Evolutionary conservation across 2,797 vertebrate species (phyloP).

Genomic region (Acrossocheilus wenchowensis): DNA sequence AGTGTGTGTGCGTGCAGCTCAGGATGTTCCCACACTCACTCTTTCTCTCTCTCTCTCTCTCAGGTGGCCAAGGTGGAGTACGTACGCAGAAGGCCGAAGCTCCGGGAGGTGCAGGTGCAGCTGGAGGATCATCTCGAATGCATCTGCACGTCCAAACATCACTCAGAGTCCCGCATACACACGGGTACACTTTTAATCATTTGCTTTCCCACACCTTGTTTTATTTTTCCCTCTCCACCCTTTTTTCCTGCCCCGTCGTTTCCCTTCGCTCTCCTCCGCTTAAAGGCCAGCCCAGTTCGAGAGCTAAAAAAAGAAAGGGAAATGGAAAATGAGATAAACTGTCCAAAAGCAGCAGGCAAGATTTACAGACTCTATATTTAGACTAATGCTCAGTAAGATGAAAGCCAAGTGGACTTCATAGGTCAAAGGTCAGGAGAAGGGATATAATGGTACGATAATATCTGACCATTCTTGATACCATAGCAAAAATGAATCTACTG

Average conservation of each 20-base stretch:
- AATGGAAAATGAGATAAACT: constrained; percentile 38
- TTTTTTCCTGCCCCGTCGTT: constrained; percentile 40
- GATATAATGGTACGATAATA: neutral
- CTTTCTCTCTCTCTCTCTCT: constrained; percentile 26
- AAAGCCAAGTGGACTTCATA: constrained; percentile 16
- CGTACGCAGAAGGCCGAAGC: constrained; percentile 89
- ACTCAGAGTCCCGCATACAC: constrained; percentile 83
- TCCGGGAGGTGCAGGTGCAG: constrained; percentile 94
- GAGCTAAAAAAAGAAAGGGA: constrained; percentile 47
- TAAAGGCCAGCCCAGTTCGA: constrained; percentile 22
- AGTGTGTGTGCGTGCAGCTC: constrained; percentile 35
- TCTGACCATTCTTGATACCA: neutral
- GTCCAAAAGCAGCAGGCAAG: constrained; percentile 2
- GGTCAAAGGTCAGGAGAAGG: neutral
- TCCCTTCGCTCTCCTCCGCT: constrained; percentile 43
- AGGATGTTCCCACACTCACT: constrained; percentile 26
- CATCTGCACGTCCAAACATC: constrained; percentile 84
- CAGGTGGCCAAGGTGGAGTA: constrained; percentile 98
- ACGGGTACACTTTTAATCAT: constrained; percentile 73
- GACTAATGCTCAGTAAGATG: constrained; percentile 26
- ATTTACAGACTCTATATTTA: constrained; percentile 22
- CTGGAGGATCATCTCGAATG: constrained; percentile 98
- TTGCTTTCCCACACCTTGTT: constrained; percentile 62
- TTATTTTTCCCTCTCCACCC: constrained; percentile 54
- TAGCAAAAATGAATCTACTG: neutral